phyloP scores from a whole-genome alignment of 2,888 invertebrate genomes.

The Agrotis segetum region DNA sequence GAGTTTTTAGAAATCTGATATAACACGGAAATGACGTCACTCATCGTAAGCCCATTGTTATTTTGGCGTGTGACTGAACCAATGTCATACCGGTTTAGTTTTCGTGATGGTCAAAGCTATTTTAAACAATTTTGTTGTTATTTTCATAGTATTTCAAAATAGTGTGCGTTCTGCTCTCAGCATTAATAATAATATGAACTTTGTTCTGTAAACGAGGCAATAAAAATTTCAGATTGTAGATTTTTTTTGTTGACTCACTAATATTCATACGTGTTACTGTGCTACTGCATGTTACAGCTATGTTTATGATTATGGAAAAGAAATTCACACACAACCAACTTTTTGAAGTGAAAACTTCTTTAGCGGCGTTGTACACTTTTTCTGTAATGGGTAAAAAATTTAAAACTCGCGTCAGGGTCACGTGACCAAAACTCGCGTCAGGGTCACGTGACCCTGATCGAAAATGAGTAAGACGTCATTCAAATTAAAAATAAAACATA shows the following conservation, averaged over 20 bases:
- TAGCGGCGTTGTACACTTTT: too few relatives aligned
- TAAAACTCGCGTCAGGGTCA: too few relatives aligned
- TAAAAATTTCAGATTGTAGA: too few relatives aligned
- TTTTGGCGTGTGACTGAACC: slow-evolving; percentile 59
- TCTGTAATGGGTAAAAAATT: too few relatives aligned
- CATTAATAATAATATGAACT: not conserved
- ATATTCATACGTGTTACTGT: not conserved
- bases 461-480: too few relatives aligned
- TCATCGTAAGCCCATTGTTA: slow-evolving; percentile 53
- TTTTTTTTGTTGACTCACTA: not conserved
- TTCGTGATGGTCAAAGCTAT: slow-evolving; percentile 29
- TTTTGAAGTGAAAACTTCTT: too few relatives aligned
- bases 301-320: slow-evolving; percentile 6
- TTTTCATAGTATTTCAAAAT: slow-evolving; percentile 23
- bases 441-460: too few relatives aligned
- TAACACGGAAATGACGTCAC: slow-evolving; percentile 59
- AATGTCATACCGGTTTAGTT: slow-evolving; percentile 52
- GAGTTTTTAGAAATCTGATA: slow-evolving; percentile 29
- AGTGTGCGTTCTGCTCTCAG: slow-evolving; percentile 6
- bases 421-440: too few relatives aligned
- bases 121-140: slow-evolving; percentile 32
- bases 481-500: too few relatives aligned
- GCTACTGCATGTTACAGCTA: slow-evolving; percentile 8
- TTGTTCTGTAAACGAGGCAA: not conserved
- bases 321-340: slow-evolving; percentile 19